phyloP scores from a whole-genome alignment of 2,888 invertebrate species.

The Sipha maydis region DNA sequence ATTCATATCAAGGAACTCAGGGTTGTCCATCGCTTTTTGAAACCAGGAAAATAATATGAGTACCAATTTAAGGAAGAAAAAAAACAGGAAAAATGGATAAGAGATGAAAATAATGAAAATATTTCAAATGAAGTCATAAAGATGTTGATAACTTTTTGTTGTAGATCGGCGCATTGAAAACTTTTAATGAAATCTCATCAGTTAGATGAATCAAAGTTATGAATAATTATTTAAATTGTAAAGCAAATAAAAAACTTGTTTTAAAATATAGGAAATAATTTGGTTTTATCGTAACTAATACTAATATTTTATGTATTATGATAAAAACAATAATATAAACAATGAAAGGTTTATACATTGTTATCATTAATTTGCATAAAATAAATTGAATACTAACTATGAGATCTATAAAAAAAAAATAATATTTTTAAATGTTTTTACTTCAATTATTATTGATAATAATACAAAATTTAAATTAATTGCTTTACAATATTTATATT shows the following conservation, averaged over 20 bases:
- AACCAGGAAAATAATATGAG: constrained; percentile 34
- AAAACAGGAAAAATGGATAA: not conserved
- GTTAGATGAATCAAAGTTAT: constrained; percentile 45
- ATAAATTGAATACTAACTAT: too few species aligned
- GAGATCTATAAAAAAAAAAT: too few species aligned
- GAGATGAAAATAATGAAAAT: constrained; percentile 27
- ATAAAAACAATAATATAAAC: not conserved
- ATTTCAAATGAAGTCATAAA: constrained; percentile 11
- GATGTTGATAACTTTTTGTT: constrained; percentile 50
- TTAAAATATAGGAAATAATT: not conserved
- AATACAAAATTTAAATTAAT: not conserved
- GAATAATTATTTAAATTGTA: constrained; percentile 38
- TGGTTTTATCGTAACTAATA: too few species aligned
- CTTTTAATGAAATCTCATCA: constrained; percentile 48
- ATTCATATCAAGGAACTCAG: constrained; percentile 38
- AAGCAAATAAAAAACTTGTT: constrained; percentile 1
- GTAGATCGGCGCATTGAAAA: constrained; percentile 58
- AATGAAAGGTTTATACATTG: not conserved
- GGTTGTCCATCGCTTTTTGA: constrained; percentile 54
- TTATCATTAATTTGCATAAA: too few species aligned
- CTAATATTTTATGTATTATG: too few species aligned
- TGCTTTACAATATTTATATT: constrained; percentile 29
- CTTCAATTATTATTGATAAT: not conserved
- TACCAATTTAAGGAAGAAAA: constrained; percentile 4
- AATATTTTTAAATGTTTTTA: not conserved